Percentiles rank a stretch among this genome's conserved stretches.
Conservation (phyloP, 2,113 vertebrate species). For the Bungarus multicinctus region DNA sequence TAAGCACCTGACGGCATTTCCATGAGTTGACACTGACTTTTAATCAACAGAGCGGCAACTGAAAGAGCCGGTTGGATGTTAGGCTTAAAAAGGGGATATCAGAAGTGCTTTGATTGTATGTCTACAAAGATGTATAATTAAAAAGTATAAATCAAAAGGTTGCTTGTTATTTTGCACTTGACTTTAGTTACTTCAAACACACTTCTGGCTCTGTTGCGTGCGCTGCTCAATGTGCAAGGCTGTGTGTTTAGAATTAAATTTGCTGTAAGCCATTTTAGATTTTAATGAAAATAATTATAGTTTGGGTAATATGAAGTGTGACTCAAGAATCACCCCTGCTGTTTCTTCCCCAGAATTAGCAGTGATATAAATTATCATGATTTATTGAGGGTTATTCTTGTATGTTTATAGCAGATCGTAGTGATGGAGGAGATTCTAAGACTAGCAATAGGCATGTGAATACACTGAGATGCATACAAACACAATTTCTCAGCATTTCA, state of each 20-base stretch:
- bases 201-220: constrained; percentile 63
- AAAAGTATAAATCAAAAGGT: constrained; percentile 71
- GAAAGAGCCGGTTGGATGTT: constrained; percentile 60
- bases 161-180: constrained; percentile 73
- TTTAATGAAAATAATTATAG: constrained; percentile 81
- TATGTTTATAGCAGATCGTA: constrained; percentile 66
- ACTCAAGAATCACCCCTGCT: constrained; percentile 70
- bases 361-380: constrained; percentile 75
- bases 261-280: constrained; percentile 72
- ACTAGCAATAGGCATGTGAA: constrained; percentile 29
- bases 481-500: constrained; percentile 45
- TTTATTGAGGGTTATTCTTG: constrained; percentile 68
- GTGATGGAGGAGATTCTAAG: constrained; percentile 64
- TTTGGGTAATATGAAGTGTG: constrained; percentile 73
- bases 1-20: constrained; percentile 67
- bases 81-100: constrained; percentile 61
- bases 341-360: constrained; percentile 68
- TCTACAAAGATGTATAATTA: constrained; percentile 73
- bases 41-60: constrained; percentile 66
- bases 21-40: constrained; percentile 68
- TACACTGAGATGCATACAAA: background rate
- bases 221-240: constrained; percentile 59
- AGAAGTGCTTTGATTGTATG: constrained; percentile 66
- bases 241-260: constrained; percentile 70
- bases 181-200: constrained; percentile 72